Percentiles rank a stretch among this genome's conserved stretches.
Evolutionary conservation across 1,140 invertebrate genomes (phyloP).

Genomic region (Drosophila kikkawai): DNA sequence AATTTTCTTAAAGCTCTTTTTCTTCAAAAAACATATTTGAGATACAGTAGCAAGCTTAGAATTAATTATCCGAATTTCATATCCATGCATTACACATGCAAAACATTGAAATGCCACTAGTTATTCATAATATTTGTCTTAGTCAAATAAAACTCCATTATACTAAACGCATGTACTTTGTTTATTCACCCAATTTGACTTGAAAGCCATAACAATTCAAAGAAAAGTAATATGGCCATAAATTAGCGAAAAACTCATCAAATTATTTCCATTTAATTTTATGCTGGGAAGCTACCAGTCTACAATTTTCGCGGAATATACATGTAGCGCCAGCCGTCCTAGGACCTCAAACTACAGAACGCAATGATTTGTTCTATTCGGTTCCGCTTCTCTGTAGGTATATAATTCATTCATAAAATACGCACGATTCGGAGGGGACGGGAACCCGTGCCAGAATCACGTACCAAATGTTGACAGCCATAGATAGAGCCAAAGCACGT

Average conservation of each 20-base stretch:
- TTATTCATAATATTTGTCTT: neutral
- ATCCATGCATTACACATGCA: neutral
- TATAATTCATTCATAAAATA: constrained; percentile 76
- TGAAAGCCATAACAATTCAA: neutral
- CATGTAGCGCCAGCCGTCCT: neutral
- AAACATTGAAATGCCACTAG: neutral
- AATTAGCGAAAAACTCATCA: constrained; percentile 14
- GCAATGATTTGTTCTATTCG: constrained; percentile 50
- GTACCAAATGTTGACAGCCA: constrained; percentile 56
- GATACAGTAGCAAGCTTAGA: neutral
- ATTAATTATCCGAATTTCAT: neutral
- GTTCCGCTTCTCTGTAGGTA: constrained; percentile 25
- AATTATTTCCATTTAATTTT: constrained; percentile 12
- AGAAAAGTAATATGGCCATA: constrained; percentile 4
- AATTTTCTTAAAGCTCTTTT: neutral
- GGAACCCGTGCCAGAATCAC: constrained; percentile 34
- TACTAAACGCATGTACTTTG: neutral
- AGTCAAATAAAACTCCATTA: neutral
- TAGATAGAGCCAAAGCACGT: constrained; percentile 54
- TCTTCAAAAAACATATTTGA: neutral
- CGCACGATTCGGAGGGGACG: constrained; percentile 16
- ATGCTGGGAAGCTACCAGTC: neutral
- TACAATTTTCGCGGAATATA: neutral
- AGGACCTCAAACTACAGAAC: constrained; percentile 15
- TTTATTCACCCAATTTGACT: constrained; percentile 5